Conservation (phyloP, 2,113 vertebrate species). For the Callochromis pleurospilus region DNA sequence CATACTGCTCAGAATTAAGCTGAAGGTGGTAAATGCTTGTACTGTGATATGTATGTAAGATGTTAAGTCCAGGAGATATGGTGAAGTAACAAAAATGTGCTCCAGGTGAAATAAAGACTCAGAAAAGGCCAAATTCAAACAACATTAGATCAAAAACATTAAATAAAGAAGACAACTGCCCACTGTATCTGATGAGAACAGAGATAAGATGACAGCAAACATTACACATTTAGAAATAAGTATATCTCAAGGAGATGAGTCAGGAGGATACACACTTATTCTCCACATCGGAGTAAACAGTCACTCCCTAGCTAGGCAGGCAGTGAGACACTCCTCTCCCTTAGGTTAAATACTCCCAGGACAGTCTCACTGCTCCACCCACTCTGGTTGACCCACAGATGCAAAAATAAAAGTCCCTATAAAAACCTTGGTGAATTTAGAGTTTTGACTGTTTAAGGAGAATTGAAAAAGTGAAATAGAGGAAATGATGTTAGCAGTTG, state of each 20-base stretch:
- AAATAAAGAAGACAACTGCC: neutral
- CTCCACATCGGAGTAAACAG: neutral
- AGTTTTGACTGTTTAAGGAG: neutral
- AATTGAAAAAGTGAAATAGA: neutral
- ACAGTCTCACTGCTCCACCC: neutral
- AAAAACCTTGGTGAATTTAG: neutral
- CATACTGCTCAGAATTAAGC: neutral
- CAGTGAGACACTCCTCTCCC: neutral
- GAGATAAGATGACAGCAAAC: neutral
- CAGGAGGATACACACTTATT: neutral
- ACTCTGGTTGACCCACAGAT: neutral
- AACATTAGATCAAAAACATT: neutral
- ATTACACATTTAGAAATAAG: neutral
- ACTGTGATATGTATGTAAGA: neutral
- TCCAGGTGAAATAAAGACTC: neutral
- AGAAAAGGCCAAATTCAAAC: neutral
- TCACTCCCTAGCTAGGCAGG: neutral
- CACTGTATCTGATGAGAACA: neutral
- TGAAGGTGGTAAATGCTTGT: neutral
- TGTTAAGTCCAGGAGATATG: neutral
- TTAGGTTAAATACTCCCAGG: neutral
- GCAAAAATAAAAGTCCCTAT: neutral
- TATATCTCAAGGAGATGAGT: neutral
- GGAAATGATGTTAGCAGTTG: neutral
- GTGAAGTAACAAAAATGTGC: neutral